A percentile compares a stretch with the other conserved stretches of the same genome.
These are phyloP conservation scores for Festucalex cinctus DNA, from an alignment of 2,113 vertebrate genomes.

Conservation along the genomic window DNA sequence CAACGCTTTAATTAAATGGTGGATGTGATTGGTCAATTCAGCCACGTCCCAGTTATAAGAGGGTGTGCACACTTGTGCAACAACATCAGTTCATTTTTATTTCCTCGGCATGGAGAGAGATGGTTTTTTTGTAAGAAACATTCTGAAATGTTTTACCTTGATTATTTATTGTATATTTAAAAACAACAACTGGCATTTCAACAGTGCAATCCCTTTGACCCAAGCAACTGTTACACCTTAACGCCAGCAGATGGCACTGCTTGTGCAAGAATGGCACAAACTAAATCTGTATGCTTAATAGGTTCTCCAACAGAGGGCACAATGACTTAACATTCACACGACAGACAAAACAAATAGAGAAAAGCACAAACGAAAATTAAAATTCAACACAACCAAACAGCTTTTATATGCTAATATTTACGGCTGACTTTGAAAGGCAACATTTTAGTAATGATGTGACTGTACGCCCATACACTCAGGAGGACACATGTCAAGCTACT, in stretches of 20 bases:
- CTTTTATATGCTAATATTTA: not conserved
- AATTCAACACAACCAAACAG: conserved; percentile 1
- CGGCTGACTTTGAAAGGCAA: not conserved
- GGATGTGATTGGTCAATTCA: too few relatives aligned
- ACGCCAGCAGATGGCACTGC: conserved; percentile 42
- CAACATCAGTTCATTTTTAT: too few relatives aligned
- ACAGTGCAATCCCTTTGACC: not conserved
- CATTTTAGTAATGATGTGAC: not conserved
- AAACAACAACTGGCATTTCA: not conserved
- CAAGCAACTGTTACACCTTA: not conserved
- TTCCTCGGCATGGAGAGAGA: too few relatives aligned
- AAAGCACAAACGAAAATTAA: conserved; percentile 13
- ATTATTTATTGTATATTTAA: too few relatives aligned
- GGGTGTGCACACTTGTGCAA: too few relatives aligned
- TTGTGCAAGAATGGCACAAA: not conserved
- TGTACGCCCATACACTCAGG: not conserved
- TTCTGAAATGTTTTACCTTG: too few relatives aligned
- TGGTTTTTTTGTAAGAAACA: too few relatives aligned
- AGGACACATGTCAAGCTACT: conserved; percentile 21
- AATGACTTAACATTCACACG: conserved; percentile 7
- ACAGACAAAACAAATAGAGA: not conserved
- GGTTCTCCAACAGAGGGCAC: conserved; percentile 50
- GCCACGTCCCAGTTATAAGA: too few relatives aligned
- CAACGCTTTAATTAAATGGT: too few relatives aligned
- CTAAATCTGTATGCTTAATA: not conserved